Evolutionary conservation across 2,113 vertebrate species (phyloP), one percentile per base, ranked within the genome.

Genomic region (Kryptolebias marmoratus): DNA sequence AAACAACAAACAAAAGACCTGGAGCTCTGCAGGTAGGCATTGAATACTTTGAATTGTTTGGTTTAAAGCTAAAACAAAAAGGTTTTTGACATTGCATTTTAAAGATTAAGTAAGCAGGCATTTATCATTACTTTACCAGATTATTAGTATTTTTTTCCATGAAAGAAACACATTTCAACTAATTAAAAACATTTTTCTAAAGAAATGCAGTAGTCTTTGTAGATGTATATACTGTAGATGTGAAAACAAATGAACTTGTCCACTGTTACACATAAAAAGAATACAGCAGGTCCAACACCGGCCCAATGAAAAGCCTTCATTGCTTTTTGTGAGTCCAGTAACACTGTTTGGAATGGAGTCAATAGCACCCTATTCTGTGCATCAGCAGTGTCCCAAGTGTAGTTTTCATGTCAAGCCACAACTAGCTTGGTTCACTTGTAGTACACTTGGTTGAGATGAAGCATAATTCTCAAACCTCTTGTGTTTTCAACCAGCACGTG

Each of bases 321-420:
- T 13, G 9, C 22, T 67, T 55, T 68, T 22, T 15, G 53, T 54
- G n/a, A 49, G 28, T 44, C 28, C 54, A 68, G 54, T 11, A 52
- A 28, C 2, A 10, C 44, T 14, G 52, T 12, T 13, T n/a, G 9
- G 42, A 48, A 54, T 54, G 11, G 48, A 62, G 15, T 62, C 22
- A 30, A 39, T 14, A 39, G 15, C 44, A 32, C 30, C 11, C 50
- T 64, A 44, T n/a, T 39, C 42, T 27, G 14, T 16, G 44, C 39
- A 45, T 18, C 42, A 64, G 50, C 31, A n/a, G 28, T 22, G 39
- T 63, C 6, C 44, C 50, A 72, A 39, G 39, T 32, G 16, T 39
- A 22, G 59, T 59, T 27, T 68, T 48, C 16, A 47, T 44, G n/a
- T 42, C 6, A 44, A 61, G 45, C n/a, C 31, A 15, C 60, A 63